Evolutionary conservation across 2,888 invertebrate genomes (phyloP).

Genomic region (Caenorhabditis sp.): DNA sequence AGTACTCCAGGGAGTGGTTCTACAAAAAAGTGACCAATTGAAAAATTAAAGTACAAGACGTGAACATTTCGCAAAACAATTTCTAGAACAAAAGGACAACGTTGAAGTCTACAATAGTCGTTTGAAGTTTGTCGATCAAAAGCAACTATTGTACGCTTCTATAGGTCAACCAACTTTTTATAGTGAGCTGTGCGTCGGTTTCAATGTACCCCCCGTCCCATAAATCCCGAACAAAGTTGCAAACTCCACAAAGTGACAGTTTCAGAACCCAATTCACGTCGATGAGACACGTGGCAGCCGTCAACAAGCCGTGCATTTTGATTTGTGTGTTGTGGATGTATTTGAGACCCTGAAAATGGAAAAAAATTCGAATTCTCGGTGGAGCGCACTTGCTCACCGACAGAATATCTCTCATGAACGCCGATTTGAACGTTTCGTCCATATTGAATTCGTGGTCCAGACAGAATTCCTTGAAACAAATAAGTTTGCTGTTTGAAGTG

Average conservation of each 20-base stretch:
- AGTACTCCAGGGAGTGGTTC: too few species aligned
- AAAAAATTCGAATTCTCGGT: background rate
- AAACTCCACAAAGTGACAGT: conserved; percentile 71
- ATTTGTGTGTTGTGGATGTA: conserved; percentile 73
- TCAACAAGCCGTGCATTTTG: conserved; percentile 73
- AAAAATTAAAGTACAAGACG: too few species aligned
- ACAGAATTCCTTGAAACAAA: too few species aligned
- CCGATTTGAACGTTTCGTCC: conserved; percentile 75
- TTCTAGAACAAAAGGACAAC: too few species aligned
- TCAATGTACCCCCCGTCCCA: conserved; percentile 61
- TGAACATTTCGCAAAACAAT: too few species aligned
- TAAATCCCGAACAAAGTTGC: conserved; percentile 65
- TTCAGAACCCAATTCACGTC: conserved; percentile 77
- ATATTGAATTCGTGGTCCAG: conserved; percentile 73
- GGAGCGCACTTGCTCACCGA: conserved; percentile 59
- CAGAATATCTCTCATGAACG: conserved; percentile 75
- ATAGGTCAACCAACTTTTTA: too few species aligned
- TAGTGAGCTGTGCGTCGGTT: too few species aligned
- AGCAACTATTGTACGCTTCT: conserved; percentile 49
- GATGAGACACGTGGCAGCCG: conserved; percentile 70
- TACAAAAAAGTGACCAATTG: too few species aligned
- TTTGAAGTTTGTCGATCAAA: too few species aligned
- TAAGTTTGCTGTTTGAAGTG: too few species aligned
- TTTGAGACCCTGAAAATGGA: conserved; percentile 64
- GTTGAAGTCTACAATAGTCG: too few species aligned